phyloP scores from a whole-genome alignment of 2,113 vertebrate genomes.

The Anser brachyrhynchus region DNA sequence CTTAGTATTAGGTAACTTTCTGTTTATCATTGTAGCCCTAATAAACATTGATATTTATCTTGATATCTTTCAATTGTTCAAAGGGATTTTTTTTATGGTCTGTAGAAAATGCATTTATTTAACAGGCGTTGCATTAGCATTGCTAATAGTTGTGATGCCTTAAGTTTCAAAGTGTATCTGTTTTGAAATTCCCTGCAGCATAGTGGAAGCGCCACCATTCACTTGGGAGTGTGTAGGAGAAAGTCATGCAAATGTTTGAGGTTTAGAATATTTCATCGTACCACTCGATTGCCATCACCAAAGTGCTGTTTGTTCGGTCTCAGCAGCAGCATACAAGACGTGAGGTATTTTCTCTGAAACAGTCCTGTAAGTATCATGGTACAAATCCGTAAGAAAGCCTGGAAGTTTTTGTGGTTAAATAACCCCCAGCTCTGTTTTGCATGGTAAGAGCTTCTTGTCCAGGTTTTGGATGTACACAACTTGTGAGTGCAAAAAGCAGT shows the following conservation, averaged over 20 bases:
- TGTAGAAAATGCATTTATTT: background rate
- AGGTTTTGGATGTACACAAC: background rate
- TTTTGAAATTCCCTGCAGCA: background rate
- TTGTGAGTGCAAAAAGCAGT: background rate
- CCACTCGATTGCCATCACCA: background rate
- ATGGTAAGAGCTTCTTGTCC: background rate
- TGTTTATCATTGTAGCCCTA: background rate
- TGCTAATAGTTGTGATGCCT: background rate
- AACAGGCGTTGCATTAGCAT: background rate
- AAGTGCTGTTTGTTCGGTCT: background rate
- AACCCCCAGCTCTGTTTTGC: background rate
- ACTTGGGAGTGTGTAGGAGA: background rate
- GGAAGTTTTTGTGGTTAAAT: background rate
- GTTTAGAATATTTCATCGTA: background rate
- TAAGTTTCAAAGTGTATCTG: background rate
- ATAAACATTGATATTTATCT: background rate
- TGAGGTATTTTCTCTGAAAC: background rate
- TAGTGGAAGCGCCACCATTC: background rate
- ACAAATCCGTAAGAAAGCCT: background rate
- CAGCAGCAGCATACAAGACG: no score
- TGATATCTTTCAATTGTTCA: background rate
- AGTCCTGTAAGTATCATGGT: background rate
- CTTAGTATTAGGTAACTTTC: background rate
- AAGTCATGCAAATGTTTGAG: background rate
- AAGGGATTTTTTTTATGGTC: constrained; percentile 1